Conservation (phyloP, 1,140 invertebrate genomes). For the Lineus longissimus region DNA sequence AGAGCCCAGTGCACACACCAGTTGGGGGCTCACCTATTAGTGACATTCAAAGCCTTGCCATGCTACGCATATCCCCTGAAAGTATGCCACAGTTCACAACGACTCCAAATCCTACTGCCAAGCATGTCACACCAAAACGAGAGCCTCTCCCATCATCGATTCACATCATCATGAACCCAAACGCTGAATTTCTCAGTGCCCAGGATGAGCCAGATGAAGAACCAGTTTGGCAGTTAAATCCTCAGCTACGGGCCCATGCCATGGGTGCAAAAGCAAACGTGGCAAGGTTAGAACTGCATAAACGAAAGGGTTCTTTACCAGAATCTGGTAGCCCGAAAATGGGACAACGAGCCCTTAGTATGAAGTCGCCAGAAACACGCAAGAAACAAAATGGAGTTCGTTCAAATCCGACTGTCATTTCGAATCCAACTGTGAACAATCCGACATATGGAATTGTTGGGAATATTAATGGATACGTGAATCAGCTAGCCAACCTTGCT, state of each 20-base stretch:
- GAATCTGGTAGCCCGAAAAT: conserved; percentile 34
- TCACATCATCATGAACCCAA: conserved; percentile 30
- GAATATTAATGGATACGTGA: conserved; percentile 18
- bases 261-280: conserved; percentile 50
- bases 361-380: conserved; percentile 50
- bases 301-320: conserved; percentile 10
- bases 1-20: conserved; percentile 77
- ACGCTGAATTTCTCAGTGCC: conserved; percentile 37
- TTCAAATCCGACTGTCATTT: conserved; percentile 78
- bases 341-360: conserved; percentile 37
- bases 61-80: conserved; percentile 18
- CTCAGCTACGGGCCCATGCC: conserved; percentile 38
- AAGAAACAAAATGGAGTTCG: conserved; percentile 77
- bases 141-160: not conserved
- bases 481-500: conserved; percentile 14
- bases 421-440: conserved; percentile 22
- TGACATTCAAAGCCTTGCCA: conserved; percentile 53
- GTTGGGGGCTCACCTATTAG: conserved; percentile 73
- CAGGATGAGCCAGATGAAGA: conserved; percentile 43
- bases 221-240: conserved; percentile 42
- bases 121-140: conserved; percentile 5
- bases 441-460: conserved; percentile 8
- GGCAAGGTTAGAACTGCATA: conserved; percentile 25
- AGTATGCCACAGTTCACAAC: conserved; percentile 25
- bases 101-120: conserved; percentile 13